Evolutionary conservation across 2,113 vertebrate genomes (phyloP).

Genomic region (Mystacornis crossleyi): DNA sequence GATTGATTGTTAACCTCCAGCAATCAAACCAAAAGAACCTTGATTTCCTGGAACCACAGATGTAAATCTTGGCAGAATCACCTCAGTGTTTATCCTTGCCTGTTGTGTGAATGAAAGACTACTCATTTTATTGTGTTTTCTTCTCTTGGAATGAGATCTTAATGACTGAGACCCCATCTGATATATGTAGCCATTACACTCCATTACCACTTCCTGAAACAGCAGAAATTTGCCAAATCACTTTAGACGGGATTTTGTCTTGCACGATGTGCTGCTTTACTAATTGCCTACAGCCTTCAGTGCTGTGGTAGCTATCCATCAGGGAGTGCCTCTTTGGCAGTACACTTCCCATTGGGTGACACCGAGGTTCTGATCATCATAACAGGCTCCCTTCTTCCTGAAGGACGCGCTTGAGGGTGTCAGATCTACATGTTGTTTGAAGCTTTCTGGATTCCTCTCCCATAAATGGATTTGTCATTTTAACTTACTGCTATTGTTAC

Average conservation of each 20-base stretch:
- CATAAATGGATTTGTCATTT: neutral
- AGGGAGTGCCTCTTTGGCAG: neutral
- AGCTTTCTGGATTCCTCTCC: neutral
- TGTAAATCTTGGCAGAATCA: constrained; percentile 38
- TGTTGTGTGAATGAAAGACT: constrained; percentile 16
- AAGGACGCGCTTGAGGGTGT: neutral
- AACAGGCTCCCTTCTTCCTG: neutral
- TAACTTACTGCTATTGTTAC: neutral
- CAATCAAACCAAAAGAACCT: constrained; percentile 17
- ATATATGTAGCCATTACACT: constrained; percentile 44
- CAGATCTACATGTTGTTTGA: neutral
- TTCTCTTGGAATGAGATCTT: constrained; percentile 9
- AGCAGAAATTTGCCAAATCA: constrained; percentile 22
- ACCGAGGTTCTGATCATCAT: neutral
- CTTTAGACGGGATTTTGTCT: neutral
- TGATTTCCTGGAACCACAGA: constrained; percentile 53
- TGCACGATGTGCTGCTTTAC: neutral
- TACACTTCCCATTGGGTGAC: neutral
- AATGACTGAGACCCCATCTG: constrained; percentile 7
- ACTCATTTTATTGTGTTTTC: constrained; percentile 25
- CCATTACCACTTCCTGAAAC: constrained; percentile 2
- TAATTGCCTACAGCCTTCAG: neutral
- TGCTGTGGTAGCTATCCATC: neutral
- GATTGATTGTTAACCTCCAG: neutral
- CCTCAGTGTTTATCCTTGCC: constrained; percentile 25